Base-by-base conservation (phyloP, 2,888 invertebrate genomes). In the Parnassius orleans region DNA sequence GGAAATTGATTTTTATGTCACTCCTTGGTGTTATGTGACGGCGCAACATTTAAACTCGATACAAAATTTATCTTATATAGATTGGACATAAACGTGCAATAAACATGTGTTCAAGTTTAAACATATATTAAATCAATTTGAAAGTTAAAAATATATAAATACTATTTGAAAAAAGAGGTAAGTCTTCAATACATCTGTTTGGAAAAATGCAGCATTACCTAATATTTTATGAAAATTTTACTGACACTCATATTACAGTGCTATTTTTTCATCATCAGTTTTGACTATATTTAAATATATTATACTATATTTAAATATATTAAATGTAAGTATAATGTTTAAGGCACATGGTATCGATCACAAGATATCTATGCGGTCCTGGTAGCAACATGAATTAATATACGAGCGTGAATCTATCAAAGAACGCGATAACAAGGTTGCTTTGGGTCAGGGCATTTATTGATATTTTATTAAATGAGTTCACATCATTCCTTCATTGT, bases 11-110 rank as follows among this genome's bases (percentile, higher is more conserved):
- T 87, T 78, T 84, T 79, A 78, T 78, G 84, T 87, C 86, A 86
- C 71, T 74, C 72, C 74, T 74, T 72, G 71, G 72, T 74, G 72
- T 68, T 72, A 73, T 80, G 76, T 81, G 83, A 79, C 81, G 85
- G 90, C 90, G 90, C 86, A 87, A 89, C 87, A 88, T 90, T 90
- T 87, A 74, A 90, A 90, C 80, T 79, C 66, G 68, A 65, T 69
- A 70, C 68, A 71, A 69, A 66, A 42, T 46, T 57, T 41, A 72
- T 78, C n/a, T 48, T 46, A n/a, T n/a, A 47, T 14, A 48, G 14
- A 14, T n/a, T 15, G 48, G 48, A 12, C 12, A 12, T 48, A 14
- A 48, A 14, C 48, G 48, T 14, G 14, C 14, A 48, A 14, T 48
- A 48, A 48, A 72, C 72, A 77, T 77, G 73, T 60, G 15, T 55